Percentiles rank a stretch among this genome's conserved stretches.
Conservation (phyloP, 2,113 vertebrate species). For the Heterocephalus glaber region DNA sequence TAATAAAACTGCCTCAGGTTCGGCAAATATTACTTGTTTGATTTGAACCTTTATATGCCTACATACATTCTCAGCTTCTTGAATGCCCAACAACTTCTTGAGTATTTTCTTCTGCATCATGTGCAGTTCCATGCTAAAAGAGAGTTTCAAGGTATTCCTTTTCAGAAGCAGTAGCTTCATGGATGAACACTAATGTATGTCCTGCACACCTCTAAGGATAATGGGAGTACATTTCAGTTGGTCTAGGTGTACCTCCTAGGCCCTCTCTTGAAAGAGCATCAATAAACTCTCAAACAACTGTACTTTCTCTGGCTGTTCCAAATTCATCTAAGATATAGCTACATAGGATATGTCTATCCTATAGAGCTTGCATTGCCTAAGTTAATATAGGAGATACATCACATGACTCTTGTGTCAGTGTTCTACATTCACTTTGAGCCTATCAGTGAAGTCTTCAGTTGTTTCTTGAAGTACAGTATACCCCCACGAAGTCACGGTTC, state of each 20-base stretch:
- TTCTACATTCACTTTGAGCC: not conserved
- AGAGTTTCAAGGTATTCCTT: constrained; percentile 96
- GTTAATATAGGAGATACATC: constrained; percentile 93
- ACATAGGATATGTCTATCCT: constrained; percentile 94
- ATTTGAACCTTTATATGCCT: too few relatives aligned
- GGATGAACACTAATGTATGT: constrained; percentile 98
- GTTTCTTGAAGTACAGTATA: not conserved
- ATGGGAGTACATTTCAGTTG: constrained; percentile 99
- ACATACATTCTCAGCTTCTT: too few relatives aligned
- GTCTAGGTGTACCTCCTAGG: constrained; percentile 93
- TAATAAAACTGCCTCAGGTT: too few relatives aligned
- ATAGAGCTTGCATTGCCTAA: constrained; percentile 95
- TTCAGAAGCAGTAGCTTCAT: constrained; percentile 98
- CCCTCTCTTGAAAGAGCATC: constrained; percentile 96
- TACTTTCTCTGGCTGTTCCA: constrained; percentile 93
- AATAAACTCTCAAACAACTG: constrained; percentile 96
- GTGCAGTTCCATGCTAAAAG: constrained; percentile 92
- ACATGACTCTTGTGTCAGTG: constrained; percentile 90
- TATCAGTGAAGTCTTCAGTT: not conserved
- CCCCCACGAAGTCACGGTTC: too few relatives aligned
- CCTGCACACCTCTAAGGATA: constrained; percentile 97
- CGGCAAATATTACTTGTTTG: too few relatives aligned
- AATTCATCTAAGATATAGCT: constrained; percentile 96
- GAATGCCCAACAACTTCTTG: too few relatives aligned
- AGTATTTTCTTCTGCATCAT: too few relatives aligned